Percentiles rank a stretch among this genome's conserved stretches.
phyloP scores from a whole-genome alignment of 2,797 vertebrate genomes.

The Cirrhinus mrigala region DNA sequence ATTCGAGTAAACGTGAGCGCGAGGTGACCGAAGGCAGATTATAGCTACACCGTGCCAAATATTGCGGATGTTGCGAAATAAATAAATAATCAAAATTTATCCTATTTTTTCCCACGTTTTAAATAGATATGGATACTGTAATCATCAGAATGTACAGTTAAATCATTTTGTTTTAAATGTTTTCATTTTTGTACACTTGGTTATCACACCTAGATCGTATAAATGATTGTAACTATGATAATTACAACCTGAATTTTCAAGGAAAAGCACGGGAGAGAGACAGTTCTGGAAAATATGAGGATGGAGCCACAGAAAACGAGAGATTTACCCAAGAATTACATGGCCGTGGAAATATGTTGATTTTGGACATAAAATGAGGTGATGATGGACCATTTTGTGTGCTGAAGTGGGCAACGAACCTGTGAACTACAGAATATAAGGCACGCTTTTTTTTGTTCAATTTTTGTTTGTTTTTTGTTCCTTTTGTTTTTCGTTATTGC shows the following conservation, averaged over 20 bases:
- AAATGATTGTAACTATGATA: slow-evolving; percentile 62
- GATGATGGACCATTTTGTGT: slow-evolving; percentile 43
- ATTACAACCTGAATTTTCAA: slow-evolving; percentile 60
- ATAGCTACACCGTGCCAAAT: slow-evolving; percentile 74
- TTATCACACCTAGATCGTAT: slow-evolving; percentile 54
- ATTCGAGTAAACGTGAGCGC: slow-evolving; percentile 63
- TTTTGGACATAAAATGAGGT: slow-evolving; percentile 65
- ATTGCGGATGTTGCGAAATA: slow-evolving; percentile 82
- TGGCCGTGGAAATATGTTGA: slow-evolving; percentile 63
- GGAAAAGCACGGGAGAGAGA: slow-evolving; percentile 57
- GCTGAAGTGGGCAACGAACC: slow-evolving; percentile 37
- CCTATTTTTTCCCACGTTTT: slow-evolving; percentile 50
- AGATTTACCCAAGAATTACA: slow-evolving; percentile 64
- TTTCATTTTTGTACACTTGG: slow-evolving; percentile 57
- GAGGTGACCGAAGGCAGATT: slow-evolving; percentile 70
- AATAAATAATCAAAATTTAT: slow-evolving; percentile 74
- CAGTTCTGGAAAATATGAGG: slow-evolving; percentile 60
- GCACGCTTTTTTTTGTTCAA: not conserved
- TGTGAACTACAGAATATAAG: slow-evolving; percentile 29
- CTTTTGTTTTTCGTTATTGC: slow-evolving; percentile 16
- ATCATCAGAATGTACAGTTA: slow-evolving; percentile 63
- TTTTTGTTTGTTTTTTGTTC: slow-evolving; percentile 1
- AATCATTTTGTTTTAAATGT: slow-evolving; percentile 39
- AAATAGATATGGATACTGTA: slow-evolving; percentile 43
- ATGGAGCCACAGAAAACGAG: slow-evolving; percentile 71